Evolutionary conservation across 2,888 invertebrate genomes (phyloP).

Genomic region (Amiota mariae): DNA sequence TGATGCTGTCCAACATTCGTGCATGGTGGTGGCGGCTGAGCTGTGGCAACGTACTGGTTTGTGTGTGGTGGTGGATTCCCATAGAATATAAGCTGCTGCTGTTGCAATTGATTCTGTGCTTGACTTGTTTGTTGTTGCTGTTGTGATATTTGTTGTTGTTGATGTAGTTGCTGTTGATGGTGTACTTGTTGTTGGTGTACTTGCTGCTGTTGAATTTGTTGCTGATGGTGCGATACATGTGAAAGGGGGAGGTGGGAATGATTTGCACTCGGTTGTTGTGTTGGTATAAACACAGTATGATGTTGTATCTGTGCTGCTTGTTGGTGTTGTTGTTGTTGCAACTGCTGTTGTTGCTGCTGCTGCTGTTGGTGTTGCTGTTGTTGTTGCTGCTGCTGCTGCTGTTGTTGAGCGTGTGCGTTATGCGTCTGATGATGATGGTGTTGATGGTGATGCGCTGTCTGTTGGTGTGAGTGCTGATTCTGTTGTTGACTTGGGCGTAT

Average conservation of each 20-base stretch:
- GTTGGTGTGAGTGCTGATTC: constrained; percentile 58
- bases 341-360: constrained; percentile 49
- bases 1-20: constrained; percentile 45
- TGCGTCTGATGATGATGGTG: constrained; percentile 39
- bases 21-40: neutral
- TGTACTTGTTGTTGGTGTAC: constrained; percentile 47
- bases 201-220: constrained; percentile 39
- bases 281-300: constrained; percentile 52
- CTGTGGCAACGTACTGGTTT: constrained; percentile 26
- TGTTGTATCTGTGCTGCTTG: constrained; percentile 43
- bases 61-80: constrained; percentile 36
- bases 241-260: constrained; percentile 47
- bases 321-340: constrained; percentile 47
- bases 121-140: constrained; percentile 48
- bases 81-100: constrained; percentile 48
- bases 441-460: constrained; percentile 59
- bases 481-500: constrained; percentile 56
- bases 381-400: constrained; percentile 42
- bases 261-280: constrained; percentile 39
- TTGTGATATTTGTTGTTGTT: constrained; percentile 38
- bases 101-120: constrained; percentile 34
- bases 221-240: constrained; percentile 22
- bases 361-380: constrained; percentile 47
- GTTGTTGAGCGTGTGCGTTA: constrained; percentile 36
- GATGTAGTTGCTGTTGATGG: constrained; percentile 33